phyloP scores from a whole-genome alignment of 2,797 vertebrate genomes.

The Numenius phaeopus region DNA sequence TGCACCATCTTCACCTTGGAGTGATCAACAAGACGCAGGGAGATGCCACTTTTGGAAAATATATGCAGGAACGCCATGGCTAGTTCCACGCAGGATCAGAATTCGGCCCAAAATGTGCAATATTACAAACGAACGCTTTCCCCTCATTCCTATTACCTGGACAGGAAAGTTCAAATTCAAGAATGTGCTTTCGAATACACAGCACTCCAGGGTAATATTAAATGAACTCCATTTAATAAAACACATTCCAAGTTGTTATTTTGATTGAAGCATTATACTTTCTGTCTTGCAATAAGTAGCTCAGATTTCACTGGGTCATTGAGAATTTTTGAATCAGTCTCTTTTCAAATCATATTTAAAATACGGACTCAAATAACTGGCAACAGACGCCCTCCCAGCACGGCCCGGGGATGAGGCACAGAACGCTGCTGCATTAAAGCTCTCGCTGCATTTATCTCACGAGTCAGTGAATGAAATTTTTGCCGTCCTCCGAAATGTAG shows the following conservation, averaged over 20 bases:
- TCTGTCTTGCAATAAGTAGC: constrained; percentile 7
- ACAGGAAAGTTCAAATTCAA: background rate
- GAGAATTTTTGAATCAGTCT: background rate
- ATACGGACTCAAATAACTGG: background rate
- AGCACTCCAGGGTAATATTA: constrained; percentile 40
- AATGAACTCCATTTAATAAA: constrained; percentile 51
- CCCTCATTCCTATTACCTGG: background rate
- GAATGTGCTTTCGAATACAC: constrained; percentile 31
- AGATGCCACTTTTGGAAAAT: background rate
- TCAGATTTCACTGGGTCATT: constrained; percentile 37
- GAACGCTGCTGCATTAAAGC: background rate
- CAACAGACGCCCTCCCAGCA: background rate
- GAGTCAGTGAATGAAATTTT: background rate
- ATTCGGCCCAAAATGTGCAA: background rate
- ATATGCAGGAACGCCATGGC: rapidly evolving
- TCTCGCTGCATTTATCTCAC: background rate
- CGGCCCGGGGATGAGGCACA: background rate
- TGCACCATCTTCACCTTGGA: background rate
- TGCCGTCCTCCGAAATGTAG: background rate
- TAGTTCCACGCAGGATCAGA: background rate
- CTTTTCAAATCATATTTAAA: background rate
- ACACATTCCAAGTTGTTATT: constrained; percentile 54
- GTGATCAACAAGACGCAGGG: background rate
- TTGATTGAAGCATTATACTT: constrained; percentile 35
- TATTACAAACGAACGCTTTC: background rate